Evolutionary conservation across 2,888 invertebrate species (phyloP).

Genomic region (Trissonchulus latispiculum): DNA sequence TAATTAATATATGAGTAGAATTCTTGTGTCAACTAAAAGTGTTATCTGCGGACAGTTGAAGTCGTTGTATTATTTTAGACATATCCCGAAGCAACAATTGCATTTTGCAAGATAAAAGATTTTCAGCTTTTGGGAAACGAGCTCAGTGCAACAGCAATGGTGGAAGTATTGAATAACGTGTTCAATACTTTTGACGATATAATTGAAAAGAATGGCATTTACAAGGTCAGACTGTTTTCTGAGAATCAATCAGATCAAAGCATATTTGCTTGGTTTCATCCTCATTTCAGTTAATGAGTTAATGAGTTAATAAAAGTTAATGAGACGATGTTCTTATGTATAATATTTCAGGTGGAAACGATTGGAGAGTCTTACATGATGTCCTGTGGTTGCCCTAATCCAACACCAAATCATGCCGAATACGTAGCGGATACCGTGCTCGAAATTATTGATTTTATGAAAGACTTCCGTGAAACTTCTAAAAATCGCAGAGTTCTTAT

Average conservation of each 20-base stretch:
- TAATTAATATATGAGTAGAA: too few relatives aligned
- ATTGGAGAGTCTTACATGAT: slow-evolving; percentile 36
- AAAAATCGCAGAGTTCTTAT: neutral
- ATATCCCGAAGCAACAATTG: neutral
- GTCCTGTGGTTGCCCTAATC: slow-evolving; percentile 32
- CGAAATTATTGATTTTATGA: slow-evolving; percentile 30
- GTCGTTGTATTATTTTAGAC: neutral
- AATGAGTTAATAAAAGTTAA: too few relatives aligned
- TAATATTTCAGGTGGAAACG: slow-evolving; percentile 32
- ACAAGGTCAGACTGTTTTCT: slow-evolving; percentile 12
- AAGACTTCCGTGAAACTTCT: neutral
- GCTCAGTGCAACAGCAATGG: neutral
- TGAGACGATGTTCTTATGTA: too few relatives aligned
- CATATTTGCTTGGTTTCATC: too few relatives aligned
- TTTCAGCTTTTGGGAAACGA: neutral
- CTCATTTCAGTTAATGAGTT: too few relatives aligned
- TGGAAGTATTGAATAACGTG: slow-evolving; percentile 1
- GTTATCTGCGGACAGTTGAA: too few relatives aligned
- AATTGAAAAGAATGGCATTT: slow-evolving; percentile 4
- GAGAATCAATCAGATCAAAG: too few relatives aligned
- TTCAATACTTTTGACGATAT: slow-evolving; percentile 3
- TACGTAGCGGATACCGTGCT: slow-evolving; percentile 32
- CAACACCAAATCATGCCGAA: slow-evolving; percentile 26
- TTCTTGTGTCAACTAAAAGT: too few relatives aligned
- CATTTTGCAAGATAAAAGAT: neutral